These are phyloP conservation scores for Eubasilissa regina DNA, from an alignment of 1,140 invertebrate species.

Conservation along the genomic window DNA sequence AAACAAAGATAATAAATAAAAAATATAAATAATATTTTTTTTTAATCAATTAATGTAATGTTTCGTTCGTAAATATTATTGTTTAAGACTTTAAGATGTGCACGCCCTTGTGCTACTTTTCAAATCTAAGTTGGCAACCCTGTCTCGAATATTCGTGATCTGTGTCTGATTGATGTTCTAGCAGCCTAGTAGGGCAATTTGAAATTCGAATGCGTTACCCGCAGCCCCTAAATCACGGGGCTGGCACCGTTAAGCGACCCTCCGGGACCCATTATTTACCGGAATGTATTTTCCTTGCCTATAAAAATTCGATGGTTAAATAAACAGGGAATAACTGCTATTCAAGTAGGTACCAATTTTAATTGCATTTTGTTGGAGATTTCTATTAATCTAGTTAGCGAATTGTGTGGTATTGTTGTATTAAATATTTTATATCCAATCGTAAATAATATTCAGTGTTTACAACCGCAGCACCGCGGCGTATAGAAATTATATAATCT, in stretches of 20 bases:
- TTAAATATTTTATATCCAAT: neutral
- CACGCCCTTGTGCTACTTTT: neutral
- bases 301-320: conserved; percentile 59
- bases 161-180: conserved; percentile 19
- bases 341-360: conserved; percentile 9
- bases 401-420: conserved; percentile 20
- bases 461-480: too few relatives aligned
- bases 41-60: too few relatives aligned
- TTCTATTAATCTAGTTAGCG: conserved; percentile 10
- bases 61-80: too few relatives aligned
- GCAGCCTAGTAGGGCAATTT: conserved; percentile 43
- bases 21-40: too few relatives aligned
- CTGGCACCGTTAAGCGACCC: conserved; percentile 51
- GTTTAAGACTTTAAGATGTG: too few relatives aligned
- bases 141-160: conserved; percentile 19
- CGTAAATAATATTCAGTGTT: too few relatives aligned
- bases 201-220: conserved; percentile 52
- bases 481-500: too few relatives aligned
- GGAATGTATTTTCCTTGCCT: conserved; percentile 53
- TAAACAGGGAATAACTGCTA: conserved; percentile 40
- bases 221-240: conserved; percentile 52
- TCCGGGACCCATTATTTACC: conserved; percentile 54
- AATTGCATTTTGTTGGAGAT: conserved; percentile 19
- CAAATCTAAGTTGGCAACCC: neutral
- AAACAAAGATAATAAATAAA: too few relatives aligned